phyloP scores from a whole-genome alignment of 2,888 invertebrate genomes.

The Metalampra italica region DNA sequence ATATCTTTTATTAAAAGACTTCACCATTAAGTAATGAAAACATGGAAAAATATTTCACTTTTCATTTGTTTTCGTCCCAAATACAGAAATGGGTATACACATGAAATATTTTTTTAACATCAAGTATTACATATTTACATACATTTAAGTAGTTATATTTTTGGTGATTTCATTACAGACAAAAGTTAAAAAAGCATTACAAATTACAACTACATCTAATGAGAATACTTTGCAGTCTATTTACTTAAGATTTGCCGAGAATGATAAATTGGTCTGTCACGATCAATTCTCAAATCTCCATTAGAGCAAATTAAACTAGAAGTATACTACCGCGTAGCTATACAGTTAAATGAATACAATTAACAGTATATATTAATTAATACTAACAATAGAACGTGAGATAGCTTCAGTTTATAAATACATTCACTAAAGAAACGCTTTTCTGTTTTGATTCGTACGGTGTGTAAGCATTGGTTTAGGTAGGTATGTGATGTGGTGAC shows the following conservation, averaged over 20 bases:
- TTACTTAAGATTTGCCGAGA: too few relatives aligned
- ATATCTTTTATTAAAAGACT: slow-evolving; percentile 40
- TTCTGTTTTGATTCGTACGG: too few relatives aligned
- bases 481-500: too few relatives aligned
- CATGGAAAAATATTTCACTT: slow-evolving; percentile 37
- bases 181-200: slow-evolving; percentile 7
- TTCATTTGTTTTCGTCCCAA: slow-evolving; percentile 7
- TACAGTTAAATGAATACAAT: too few relatives aligned
- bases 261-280: too few relatives aligned
- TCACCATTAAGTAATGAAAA: slow-evolving; percentile 32
- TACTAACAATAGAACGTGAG: background rate
- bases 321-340: too few relatives aligned
- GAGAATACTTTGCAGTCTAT: background rate
- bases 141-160: too few relatives aligned
- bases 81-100: slow-evolving; percentile 11
- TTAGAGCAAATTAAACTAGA: too few relatives aligned
- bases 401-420: background rate
- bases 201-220: background rate
- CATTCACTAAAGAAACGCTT: too few relatives aligned
- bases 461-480: too few relatives aligned
- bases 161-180: slow-evolving; percentile 14
- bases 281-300: too few relatives aligned
- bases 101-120: slow-evolving; percentile 5
- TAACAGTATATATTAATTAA: background rate
- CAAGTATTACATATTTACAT: slow-evolving; percentile 14